These are phyloP conservation scores for Smutsia gigantea DNA, from an alignment of 2,797 vertebrate genomes.

Conservation along the genomic window DNA sequence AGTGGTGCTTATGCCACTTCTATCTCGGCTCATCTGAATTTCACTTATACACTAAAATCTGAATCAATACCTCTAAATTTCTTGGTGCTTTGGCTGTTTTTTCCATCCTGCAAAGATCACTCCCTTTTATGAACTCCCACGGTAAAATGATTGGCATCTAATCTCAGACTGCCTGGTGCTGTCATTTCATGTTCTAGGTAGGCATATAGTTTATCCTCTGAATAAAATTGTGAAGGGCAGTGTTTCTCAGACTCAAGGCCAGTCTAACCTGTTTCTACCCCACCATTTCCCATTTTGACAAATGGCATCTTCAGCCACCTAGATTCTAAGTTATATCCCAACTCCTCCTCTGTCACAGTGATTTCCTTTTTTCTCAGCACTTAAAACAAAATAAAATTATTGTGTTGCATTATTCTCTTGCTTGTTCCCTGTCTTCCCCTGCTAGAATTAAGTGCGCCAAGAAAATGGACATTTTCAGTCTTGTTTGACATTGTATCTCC, in stretches of 20 bases:
- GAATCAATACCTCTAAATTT: neutral
- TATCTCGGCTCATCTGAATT: slow-evolving; percentile 28
- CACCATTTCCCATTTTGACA: neutral
- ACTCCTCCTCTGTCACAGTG: neutral
- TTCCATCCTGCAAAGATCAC: neutral
- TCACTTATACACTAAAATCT: slow-evolving; percentile 8
- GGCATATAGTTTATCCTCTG: neutral
- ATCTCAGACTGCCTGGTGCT: neutral
- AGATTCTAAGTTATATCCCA: neutral
- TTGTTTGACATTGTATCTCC: neutral
- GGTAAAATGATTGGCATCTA: neutral
- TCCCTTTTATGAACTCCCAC: neutral
- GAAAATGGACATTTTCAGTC: neutral
- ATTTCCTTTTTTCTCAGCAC: neutral
- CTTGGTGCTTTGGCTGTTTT: neutral
- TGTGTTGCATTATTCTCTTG: neutral
- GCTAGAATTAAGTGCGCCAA: neutral
- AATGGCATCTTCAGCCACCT: neutral
- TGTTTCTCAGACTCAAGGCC: neutral
- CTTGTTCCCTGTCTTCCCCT: neutral
- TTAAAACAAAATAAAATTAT: neutral
- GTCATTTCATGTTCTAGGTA: neutral
- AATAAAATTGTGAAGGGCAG: neutral
- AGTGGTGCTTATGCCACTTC: neutral
- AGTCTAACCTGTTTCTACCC: neutral